Percentiles rank a stretch among this genome's conserved stretches.
Conservation (phyloP, 2,888 invertebrate species). For the Cephus pulcher region DNA sequence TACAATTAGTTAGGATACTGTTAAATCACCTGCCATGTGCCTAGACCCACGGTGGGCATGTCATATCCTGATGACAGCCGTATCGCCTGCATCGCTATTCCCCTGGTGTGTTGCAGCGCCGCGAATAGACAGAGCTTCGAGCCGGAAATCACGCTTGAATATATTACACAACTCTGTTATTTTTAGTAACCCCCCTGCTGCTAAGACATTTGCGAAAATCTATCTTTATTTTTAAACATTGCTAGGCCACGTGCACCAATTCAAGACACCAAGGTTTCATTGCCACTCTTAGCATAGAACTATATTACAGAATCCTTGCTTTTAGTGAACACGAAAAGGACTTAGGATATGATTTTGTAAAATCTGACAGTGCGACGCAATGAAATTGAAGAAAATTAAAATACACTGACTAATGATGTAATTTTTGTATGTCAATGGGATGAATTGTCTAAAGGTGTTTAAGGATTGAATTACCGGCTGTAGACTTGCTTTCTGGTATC, state of each 20-base stretch:
- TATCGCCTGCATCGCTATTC: constrained; percentile 45
- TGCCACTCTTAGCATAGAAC: background rate
- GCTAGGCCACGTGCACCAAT: background rate
- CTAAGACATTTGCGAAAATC: background rate
- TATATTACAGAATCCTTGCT: background rate
- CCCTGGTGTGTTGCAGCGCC: background rate
- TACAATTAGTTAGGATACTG: background rate
- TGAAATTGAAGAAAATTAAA: background rate
- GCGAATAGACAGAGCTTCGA: background rate
- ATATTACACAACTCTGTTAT: constrained; percentile 15
- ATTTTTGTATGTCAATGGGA: background rate
- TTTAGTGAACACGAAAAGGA: background rate
- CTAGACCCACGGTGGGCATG: constrained; percentile 80
- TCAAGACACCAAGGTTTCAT: background rate
- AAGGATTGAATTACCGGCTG: background rate
- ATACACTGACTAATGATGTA: background rate
- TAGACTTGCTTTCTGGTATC: background rate
- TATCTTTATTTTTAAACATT: background rate
- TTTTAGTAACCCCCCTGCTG: constrained; percentile 8
- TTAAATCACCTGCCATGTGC: constrained; percentile 77
- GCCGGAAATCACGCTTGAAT: constrained; percentile 10
- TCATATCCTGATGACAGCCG: constrained; percentile 65
- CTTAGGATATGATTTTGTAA: background rate
- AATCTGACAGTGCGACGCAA: background rate
- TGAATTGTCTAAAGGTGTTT: background rate